phyloP scores from a whole-genome alignment of 2,888 invertebrate species.

The Argyresthia goedartella region DNA sequence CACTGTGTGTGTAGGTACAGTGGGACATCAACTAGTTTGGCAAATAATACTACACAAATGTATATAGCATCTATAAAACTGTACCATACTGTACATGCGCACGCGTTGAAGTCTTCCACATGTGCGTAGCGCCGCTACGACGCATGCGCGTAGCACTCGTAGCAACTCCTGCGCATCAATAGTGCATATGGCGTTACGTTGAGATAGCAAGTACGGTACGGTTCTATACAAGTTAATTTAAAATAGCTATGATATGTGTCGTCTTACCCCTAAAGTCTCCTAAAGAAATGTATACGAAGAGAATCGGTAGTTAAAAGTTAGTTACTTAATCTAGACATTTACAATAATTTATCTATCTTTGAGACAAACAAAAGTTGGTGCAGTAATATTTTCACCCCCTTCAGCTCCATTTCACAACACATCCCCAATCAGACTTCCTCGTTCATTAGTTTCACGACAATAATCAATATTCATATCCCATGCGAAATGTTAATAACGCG shows the following conservation, averaged over 20 bases:
- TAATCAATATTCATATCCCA: constrained; percentile 71
- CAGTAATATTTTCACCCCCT: constrained; percentile 10
- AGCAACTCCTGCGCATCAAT: constrained; percentile 3
- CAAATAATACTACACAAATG: too few species aligned
- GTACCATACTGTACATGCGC: too few species aligned
- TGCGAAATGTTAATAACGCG: constrained; percentile 58
- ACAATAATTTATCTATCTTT: neutral
- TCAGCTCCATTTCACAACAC: constrained; percentile 45
- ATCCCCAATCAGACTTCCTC: constrained; percentile 49
- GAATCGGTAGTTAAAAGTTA: too few species aligned
- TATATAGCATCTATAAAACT: too few species aligned
- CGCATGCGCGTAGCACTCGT: constrained; percentile 7
- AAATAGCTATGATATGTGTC: neutral
- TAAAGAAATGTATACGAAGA: too few species aligned
- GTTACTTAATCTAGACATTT: too few species aligned
- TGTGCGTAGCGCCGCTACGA: constrained; percentile 21
- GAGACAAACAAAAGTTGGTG: neutral
- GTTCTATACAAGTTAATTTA: neutral
- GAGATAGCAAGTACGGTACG: neutral
- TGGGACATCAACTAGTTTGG: too few species aligned
- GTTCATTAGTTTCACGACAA: constrained; percentile 51
- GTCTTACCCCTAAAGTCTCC: too few species aligned
- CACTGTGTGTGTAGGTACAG: too few species aligned
- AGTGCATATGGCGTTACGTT: neutral
- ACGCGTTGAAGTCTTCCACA: constrained; percentile 26